A percentile compares a stretch with the other conserved stretches of the same genome.
These are phyloP conservation scores for Pollimyrus isidori DNA, from an alignment of 2,113 vertebrate species.

Conservation along the genomic window DNA sequence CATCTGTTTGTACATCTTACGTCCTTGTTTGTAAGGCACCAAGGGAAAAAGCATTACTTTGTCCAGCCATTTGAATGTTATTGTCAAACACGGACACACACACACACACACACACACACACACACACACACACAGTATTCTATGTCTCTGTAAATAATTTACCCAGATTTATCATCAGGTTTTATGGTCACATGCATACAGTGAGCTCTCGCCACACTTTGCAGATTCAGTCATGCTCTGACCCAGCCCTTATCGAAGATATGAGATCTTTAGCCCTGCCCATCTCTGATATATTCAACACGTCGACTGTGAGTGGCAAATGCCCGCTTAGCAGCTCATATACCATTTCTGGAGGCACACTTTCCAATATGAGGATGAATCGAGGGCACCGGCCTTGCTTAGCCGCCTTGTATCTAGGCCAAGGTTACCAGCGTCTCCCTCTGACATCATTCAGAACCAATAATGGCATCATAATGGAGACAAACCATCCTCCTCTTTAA, in stretches of 20 bases:
- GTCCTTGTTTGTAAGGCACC: not conserved
- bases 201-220: not conserved
- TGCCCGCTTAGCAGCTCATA: not conserved
- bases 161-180: not conserved
- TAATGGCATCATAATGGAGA: constrained; percentile 1
- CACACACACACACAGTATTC: not conserved
- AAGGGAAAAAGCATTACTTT: not conserved
- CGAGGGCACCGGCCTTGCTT: not conserved
- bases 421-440: not conserved
- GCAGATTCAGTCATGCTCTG: not conserved
- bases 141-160: not conserved
- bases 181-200: not conserved
- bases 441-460: constrained; percentile 4
- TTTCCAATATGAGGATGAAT: not conserved
- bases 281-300: not conserved
- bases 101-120: not conserved
- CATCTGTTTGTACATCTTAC: not conserved
- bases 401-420: not conserved
- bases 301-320: not conserved
- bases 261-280: not conserved
- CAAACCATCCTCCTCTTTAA: not conserved
- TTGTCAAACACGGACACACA: not conserved
- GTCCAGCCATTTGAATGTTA: not conserved
- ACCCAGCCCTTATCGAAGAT: not conserved
- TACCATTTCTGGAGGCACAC: not conserved